phyloP scores from a whole-genome alignment of 2,113 vertebrate species.

The Baryphthengus martii region DNA sequence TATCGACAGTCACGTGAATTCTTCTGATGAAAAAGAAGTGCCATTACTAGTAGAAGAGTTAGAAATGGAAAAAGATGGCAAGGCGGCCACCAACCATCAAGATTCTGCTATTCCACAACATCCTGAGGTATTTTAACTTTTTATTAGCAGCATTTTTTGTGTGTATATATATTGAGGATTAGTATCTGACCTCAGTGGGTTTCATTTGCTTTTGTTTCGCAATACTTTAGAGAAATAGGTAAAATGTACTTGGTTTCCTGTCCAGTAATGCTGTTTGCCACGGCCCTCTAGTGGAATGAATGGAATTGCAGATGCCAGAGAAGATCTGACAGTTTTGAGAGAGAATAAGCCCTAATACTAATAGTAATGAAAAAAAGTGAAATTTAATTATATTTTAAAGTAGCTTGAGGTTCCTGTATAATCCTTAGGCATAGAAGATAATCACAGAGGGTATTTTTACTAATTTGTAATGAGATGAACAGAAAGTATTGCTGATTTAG shows the following conservation, averaged over 20 bases:
- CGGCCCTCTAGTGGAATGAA: conserved; percentile 53
- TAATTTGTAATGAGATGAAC: neutral
- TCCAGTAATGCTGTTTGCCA: neutral
- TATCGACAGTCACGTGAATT: neutral
- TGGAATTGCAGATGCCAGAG: neutral
- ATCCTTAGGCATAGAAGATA: neutral
- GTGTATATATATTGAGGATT: neutral
- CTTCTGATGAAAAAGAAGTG: neutral
- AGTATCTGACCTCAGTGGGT: neutral
- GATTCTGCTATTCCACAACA: neutral
- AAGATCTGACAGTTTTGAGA: neutral
- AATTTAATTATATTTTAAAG: neutral
- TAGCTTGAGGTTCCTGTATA: neutral
- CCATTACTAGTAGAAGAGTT: neutral
- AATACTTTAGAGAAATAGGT: neutral
- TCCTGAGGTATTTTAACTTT: conserved; percentile 38
- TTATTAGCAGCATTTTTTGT: neutral
- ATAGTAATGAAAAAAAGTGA: neutral
- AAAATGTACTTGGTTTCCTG: neutral
- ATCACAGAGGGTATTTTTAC: neutral
- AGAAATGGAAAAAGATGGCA: neutral
- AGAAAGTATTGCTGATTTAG: neutral
- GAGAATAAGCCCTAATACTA: neutral
- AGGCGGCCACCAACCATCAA: neutral
- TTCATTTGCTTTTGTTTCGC: neutral